A percentile compares a stretch with the other conserved stretches of the same genome.
These are phyloP conservation scores for Glossophaga mutica DNA, from an alignment of 2,797 vertebrate species.

Conservation along the genomic window DNA sequence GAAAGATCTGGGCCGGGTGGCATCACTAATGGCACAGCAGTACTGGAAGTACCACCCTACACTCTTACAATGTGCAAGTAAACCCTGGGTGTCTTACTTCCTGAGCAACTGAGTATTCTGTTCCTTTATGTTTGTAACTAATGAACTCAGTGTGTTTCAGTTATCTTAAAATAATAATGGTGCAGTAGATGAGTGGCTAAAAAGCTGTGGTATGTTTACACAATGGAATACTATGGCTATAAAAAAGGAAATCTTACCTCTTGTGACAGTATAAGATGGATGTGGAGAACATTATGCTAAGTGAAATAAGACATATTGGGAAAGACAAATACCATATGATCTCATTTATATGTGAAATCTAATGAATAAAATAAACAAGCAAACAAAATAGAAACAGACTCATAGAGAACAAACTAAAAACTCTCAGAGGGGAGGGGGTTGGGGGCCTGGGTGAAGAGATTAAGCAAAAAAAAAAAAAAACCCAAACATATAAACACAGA, in stretches of 20 bases:
- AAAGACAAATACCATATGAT: background rate
- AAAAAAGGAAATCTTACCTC: background rate
- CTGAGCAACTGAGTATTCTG: background rate
- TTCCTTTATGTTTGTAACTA: background rate
- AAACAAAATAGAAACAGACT: background rate
- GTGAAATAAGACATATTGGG: background rate
- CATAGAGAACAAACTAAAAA: background rate
- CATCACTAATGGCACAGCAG: too few species aligned
- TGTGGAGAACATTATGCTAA: background rate
- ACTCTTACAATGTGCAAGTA: background rate
- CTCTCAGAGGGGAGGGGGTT: background rate
- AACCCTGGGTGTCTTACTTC: background rate
- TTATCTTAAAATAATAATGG: background rate
- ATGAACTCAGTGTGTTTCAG: background rate
- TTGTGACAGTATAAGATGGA: background rate
- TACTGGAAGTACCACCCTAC: background rate
- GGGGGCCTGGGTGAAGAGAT: background rate
- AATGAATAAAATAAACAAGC: background rate
- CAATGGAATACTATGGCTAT: background rate
- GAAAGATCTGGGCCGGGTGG: fast-evolving
- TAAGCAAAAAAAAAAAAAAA: background rate
- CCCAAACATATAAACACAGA: background rate
- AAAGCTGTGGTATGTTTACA: background rate
- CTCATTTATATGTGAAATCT: background rate
- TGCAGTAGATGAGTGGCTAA: background rate